phyloP scores from a whole-genome alignment of 2,888 invertebrate species.

The Galerucella calmariensis region DNA sequence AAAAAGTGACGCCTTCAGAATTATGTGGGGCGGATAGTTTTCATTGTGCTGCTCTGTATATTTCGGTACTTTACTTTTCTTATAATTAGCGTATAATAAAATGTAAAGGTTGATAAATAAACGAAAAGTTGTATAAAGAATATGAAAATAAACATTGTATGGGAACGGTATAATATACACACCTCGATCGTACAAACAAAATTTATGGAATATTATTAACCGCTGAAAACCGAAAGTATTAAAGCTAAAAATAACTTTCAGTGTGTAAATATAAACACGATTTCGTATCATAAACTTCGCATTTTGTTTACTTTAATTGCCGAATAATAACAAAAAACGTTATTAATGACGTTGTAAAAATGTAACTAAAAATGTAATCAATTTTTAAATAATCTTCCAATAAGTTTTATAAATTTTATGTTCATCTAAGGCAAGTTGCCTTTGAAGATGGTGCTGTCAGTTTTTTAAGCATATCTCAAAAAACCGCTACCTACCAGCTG shows the following conservation, averaged over 20 bases:
- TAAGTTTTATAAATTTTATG: too few species aligned
- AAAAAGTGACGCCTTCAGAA: too few species aligned
- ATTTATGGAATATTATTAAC: conserved; percentile 6
- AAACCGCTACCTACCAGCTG: too few species aligned
- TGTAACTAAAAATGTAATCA: background rate
- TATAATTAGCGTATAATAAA: too few species aligned
- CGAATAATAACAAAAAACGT: background rate
- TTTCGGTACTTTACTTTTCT: too few species aligned
- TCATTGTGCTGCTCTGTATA: too few species aligned
- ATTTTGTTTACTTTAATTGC: conserved; percentile 4
- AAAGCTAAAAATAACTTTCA: background rate
- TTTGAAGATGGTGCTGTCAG: too few species aligned
- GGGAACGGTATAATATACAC: background rate
- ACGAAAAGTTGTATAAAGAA: background rate
- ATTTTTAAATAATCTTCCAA: background rate
- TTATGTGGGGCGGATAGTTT: too few species aligned
- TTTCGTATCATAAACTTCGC: background rate
- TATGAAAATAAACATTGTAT: background rate
- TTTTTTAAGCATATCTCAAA: too few species aligned
- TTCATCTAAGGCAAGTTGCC: too few species aligned
- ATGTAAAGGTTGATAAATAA: background rate
- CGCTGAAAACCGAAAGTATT: conserved; percentile 9
- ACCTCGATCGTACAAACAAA: conserved; percentile 7
- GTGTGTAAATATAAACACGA: background rate
- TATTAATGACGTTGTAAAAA: background rate